Percentiles rank a stretch among this genome's conserved stretches.
phyloP scores from a whole-genome alignment of 1,140 invertebrate genomes.

The Pachypsylla venusta region DNA sequence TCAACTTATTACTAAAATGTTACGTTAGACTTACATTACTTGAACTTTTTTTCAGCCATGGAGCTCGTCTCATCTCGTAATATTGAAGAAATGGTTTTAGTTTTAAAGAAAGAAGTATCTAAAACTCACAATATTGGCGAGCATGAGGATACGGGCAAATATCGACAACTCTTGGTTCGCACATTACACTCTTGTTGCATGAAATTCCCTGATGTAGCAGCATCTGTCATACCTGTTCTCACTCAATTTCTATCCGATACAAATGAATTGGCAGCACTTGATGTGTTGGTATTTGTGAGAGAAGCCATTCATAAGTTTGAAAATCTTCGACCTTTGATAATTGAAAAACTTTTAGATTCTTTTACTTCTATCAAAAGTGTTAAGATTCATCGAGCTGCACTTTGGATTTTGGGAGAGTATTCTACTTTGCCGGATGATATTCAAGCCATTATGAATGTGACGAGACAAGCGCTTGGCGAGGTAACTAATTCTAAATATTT shows the following conservation, averaged over 20 bases:
- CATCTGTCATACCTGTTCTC: constrained; percentile 82
- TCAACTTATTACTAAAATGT: too few species aligned
- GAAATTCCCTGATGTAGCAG: constrained; percentile 89
- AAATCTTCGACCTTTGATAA: constrained; percentile 57
- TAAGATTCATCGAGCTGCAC: constrained; percentile 77
- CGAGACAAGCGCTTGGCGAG: constrained; percentile 65
- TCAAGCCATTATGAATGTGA: constrained; percentile 55
- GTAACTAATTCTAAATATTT: constrained; percentile 27
- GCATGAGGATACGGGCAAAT: constrained; percentile 90
- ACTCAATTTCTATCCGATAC: constrained; percentile 92
- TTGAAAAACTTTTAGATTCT: constrained; percentile 63
- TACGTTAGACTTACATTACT: too few species aligned
- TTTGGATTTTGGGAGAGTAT: constrained; percentile 99
- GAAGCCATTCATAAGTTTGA: constrained; percentile 91
- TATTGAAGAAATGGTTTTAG: constrained; percentile 90
- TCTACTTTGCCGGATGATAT: constrained; percentile 64
- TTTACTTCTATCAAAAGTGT: constrained; percentile 70
- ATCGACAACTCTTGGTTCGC: constrained; percentile 85
- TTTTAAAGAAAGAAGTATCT: constrained; percentile 88
- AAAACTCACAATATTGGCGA: constrained; percentile 76
- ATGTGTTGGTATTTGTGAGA: constrained; percentile 87
- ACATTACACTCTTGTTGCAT: constrained; percentile 72
- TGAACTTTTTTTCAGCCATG: constrained; percentile 48
- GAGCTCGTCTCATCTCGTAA: constrained; percentile 87
- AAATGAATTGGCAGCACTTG: constrained; percentile 82